Evolutionary conservation across 2,888 invertebrate species (phyloP).

Genomic region (Biston betularia): DNA sequence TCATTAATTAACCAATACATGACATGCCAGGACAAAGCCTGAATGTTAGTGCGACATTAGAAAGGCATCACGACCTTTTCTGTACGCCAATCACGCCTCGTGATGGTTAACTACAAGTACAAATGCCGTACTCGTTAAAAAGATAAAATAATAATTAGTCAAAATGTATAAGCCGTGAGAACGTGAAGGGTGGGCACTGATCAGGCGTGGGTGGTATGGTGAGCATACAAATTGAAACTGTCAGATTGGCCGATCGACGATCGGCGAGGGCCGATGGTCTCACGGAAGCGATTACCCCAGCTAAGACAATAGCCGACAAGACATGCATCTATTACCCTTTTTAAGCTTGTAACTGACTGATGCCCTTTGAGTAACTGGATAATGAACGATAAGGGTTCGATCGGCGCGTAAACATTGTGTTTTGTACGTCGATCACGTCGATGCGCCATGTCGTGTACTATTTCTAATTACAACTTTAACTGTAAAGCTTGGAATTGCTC

Average conservation of each 20-base stretch:
- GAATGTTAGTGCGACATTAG: constrained; percentile 45
- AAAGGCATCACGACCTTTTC: constrained; percentile 51
- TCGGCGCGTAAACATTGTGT: constrained; percentile 45
- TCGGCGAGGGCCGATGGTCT: constrained; percentile 66
- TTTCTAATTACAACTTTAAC: constrained; percentile 48
- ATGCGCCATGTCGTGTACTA: constrained; percentile 39
- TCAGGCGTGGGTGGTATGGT: constrained; percentile 56
- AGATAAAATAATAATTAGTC: constrained; percentile 79
- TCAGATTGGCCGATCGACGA: constrained; percentile 67
- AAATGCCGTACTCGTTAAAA: constrained; percentile 62
- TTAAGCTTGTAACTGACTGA: constrained; percentile 67
- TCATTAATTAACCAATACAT: constrained; percentile 46
- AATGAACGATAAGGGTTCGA: constrained; percentile 55
- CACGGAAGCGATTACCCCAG: constrained; percentile 81
- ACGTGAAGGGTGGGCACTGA: constrained; percentile 66
- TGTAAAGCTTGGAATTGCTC: constrained; percentile 38
- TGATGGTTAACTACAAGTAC: constrained; percentile 65
- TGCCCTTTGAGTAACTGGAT: constrained; percentile 68
- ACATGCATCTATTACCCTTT: constrained; percentile 83
- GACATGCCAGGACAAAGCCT: constrained; percentile 41
- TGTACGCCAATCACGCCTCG: constrained; percentile 67
- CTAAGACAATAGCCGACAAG: constrained; percentile 82
- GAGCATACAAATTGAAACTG: constrained; percentile 77
- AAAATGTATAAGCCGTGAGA: constrained; percentile 75
- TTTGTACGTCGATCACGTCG: constrained; percentile 46